Conservation (phyloP, 2,113 vertebrate genomes). For the Salvator merianae region DNA sequence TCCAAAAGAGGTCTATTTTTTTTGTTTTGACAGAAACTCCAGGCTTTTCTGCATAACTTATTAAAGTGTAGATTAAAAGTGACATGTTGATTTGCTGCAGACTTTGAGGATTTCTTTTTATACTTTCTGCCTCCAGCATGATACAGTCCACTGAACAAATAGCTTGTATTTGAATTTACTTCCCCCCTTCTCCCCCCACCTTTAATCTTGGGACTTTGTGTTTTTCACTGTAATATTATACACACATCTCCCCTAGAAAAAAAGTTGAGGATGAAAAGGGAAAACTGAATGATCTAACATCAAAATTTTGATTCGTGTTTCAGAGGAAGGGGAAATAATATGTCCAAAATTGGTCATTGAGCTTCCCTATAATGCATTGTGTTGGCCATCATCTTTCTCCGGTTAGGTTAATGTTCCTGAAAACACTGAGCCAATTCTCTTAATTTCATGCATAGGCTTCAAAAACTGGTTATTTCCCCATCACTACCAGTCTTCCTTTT, state of each 20-base stretch:
- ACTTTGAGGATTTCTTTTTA: slow-evolving; percentile 48
- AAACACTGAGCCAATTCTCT: too few relatives aligned
- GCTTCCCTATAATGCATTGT: background rate
- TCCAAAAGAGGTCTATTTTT: slow-evolving; percentile 34
- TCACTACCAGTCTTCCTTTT: too few relatives aligned
- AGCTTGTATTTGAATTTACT: slow-evolving; percentile 17
- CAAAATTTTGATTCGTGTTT: slow-evolving; percentile 7
- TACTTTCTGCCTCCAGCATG: slow-evolving; percentile 42
- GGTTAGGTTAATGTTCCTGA: background rate
- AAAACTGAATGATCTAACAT: slow-evolving; percentile 28
- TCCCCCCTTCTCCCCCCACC: background rate
- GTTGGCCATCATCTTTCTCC: slow-evolving; percentile 7
- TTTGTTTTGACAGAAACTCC: slow-evolving; percentile 42
- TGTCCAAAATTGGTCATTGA: background rate
- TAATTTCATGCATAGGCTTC: too few relatives aligned
- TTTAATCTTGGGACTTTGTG: slow-evolving; percentile 26
- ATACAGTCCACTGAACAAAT: slow-evolving; percentile 23
- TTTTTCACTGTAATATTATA: background rate
- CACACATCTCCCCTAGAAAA: background rate
- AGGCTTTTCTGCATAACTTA: slow-evolving; percentile 52
- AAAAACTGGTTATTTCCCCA: too few relatives aligned
- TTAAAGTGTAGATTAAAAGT: slow-evolving; percentile 46
- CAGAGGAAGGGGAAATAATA: slow-evolving; percentile 39
- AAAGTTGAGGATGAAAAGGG: background rate
- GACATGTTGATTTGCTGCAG: slow-evolving; percentile 41